Percentiles rank a stretch among this genome's conserved stretches.
These are phyloP conservation scores for Diploptera punctata DNA, from an alignment of 2,888 invertebrate genomes.

Conservation along the genomic window DNA sequence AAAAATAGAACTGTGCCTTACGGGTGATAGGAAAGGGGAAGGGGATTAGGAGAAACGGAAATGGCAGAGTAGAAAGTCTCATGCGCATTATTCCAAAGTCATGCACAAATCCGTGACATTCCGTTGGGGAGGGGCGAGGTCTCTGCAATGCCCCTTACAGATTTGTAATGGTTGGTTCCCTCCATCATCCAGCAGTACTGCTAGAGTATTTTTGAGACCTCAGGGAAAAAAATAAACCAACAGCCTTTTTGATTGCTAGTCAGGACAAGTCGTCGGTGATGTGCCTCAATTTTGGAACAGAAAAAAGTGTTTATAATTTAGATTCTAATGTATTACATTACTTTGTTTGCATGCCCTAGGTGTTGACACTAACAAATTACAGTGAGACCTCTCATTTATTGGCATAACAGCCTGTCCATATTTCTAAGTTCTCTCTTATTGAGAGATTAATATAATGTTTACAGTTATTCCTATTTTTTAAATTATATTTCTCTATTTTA, in stretches of 20 bases:
- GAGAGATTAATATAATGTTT: too few relatives aligned
- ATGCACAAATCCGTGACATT: constrained; percentile 14
- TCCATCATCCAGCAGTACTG: constrained; percentile 14
- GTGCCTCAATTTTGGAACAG: constrained; percentile 27
- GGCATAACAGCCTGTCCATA: too few relatives aligned
- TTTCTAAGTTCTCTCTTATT: too few relatives aligned
- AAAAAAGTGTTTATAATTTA: constrained; percentile 13
- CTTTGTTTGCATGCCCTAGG: too few relatives aligned
- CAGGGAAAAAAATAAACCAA: constrained; percentile 25
- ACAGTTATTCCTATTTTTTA: too few relatives aligned
- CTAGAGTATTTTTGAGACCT: constrained; percentile 12
- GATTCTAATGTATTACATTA: constrained; percentile 15
- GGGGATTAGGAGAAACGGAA: background rate
- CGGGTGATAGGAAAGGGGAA: background rate
- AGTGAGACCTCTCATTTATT: too few relatives aligned
- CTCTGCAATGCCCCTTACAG: constrained; percentile 21
- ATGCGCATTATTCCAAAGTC: background rate
- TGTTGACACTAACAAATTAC: too few relatives aligned
- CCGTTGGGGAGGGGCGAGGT: constrained; percentile 3
- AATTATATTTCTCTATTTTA: too few relatives aligned
- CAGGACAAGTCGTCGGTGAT: constrained; percentile 15
- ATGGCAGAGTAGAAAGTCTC: background rate
- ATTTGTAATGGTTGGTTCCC: constrained; percentile 7
- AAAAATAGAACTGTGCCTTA: constrained; percentile 27
- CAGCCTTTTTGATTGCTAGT: constrained; percentile 20